A percentile compares a stretch with the other conserved stretches of the same genome.
phyloP scores from a whole-genome alignment of 2,888 invertebrate species.

The Petrolisthes manimaculis region DNA sequence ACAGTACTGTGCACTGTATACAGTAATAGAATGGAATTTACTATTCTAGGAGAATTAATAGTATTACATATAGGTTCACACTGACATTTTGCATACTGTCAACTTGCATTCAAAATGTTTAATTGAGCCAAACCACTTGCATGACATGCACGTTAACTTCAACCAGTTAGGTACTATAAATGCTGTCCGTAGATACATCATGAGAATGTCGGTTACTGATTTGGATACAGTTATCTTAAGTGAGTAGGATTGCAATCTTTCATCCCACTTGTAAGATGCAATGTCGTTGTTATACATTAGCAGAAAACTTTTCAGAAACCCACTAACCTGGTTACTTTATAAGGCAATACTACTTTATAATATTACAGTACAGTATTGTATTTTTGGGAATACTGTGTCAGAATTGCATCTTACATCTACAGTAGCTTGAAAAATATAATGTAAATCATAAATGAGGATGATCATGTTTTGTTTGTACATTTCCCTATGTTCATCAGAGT shows the following conservation, averaged over 20 bases:
- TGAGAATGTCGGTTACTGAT: constrained; percentile 33
- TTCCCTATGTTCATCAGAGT: no score
- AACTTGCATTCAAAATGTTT: not conserved
- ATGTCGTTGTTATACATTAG: not conserved
- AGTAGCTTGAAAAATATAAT: no score
- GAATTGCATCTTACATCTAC: no score
- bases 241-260: not conserved
- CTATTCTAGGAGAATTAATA: no score
- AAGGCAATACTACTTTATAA: not conserved
- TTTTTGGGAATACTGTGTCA: not conserved
- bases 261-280: not conserved
- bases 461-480: no score
- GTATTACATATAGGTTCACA: no score
- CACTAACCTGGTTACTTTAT: not conserved
- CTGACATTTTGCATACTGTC: not conserved
- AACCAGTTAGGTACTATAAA: constrained; percentile 23
- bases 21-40: no score
- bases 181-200: constrained; percentile 57
- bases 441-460: no score
- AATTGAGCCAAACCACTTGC: constrained; percentile 37
- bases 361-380: not conserved
- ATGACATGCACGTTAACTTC: constrained; percentile 45
- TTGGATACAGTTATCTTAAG: not conserved
- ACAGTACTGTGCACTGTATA: no score
- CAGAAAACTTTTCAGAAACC: not conserved